phyloP scores from a whole-genome alignment of 2,113 vertebrate species.

The Melanotaenia duboulayi region DNA sequence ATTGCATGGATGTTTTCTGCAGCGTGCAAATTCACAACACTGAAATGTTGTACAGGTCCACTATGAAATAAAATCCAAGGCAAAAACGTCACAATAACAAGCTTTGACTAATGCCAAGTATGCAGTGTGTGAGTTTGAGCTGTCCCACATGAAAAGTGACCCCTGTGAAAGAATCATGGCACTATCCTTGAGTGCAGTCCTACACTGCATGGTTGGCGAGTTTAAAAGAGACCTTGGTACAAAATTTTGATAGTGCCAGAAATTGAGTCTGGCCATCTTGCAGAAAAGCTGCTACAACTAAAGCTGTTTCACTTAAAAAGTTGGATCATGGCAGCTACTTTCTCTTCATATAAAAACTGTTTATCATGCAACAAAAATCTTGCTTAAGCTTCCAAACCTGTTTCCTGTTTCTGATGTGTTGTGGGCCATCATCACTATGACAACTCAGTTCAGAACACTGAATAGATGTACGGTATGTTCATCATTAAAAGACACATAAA shows the following conservation, averaged over 20 bases:
- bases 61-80: neutral
- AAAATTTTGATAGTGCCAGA: neutral
- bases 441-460: neutral
- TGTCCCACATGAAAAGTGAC: neutral
- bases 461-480: neutral
- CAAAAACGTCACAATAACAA: neutral
- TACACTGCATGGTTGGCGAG: neutral
- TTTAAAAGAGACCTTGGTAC: neutral
- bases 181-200: neutral
- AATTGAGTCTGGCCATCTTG: too few species aligned
- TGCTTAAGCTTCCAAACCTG: neutral
- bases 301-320: too few species aligned
- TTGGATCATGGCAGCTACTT: neutral
- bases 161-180: too few species aligned
- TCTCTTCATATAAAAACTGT: neutral
- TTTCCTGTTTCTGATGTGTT: neutral
- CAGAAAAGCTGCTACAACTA: too few species aligned
- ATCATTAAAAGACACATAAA: neutral
- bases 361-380: neutral
- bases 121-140: neutral
- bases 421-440: neutral
- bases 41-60: too few species aligned
- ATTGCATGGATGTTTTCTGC: neutral
- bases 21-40: too few species aligned
- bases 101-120: neutral